Conservation (phyloP, 1,140 invertebrate species). For the Pseudomyrmex concolor region DNA sequence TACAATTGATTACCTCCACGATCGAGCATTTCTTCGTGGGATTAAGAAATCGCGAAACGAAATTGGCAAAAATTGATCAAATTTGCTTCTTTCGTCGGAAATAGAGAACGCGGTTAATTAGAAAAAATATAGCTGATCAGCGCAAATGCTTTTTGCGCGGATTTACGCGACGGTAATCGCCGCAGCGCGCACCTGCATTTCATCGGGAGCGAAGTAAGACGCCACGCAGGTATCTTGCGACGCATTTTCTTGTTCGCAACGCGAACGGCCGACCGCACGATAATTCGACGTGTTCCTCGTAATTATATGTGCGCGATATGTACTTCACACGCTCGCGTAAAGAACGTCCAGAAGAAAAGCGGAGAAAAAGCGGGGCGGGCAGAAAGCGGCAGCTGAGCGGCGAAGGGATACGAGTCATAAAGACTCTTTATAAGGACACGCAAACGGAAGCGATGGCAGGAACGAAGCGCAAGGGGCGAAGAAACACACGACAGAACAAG, state of each 20-base stretch:
- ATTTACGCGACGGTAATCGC: constrained; percentile 12
- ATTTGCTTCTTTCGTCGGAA: background rate
- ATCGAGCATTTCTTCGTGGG: background rate
- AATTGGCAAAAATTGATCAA: background rate
- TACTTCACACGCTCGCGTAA: constrained; percentile 49
- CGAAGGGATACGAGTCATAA: constrained; percentile 35
- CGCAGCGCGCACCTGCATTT: constrained; percentile 28
- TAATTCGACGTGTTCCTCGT: constrained; percentile 41
- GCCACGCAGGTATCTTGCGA: constrained; percentile 1
- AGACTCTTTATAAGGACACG: constrained; percentile 55
- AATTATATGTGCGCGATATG: constrained; percentile 57
- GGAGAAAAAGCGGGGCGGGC: constrained; percentile 14
- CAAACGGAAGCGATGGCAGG: constrained; percentile 52
- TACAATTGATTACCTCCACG: background rate
- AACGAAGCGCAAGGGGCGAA: constrained; percentile 45
- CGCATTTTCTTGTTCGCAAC: constrained; percentile 19
- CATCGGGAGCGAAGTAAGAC: constrained; percentile 53
- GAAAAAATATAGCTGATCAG: constrained; percentile 13
- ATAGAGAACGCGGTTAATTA: constrained; percentile 1
- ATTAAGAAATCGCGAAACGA: background rate
- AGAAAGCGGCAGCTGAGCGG: background rate
- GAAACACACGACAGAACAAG: constrained; percentile 25
- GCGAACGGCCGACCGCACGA: constrained; percentile 1
- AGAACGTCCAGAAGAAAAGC: constrained; percentile 28
- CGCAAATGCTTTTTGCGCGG: constrained; percentile 8